Conservation (phyloP, 1,140 invertebrate species). For the Aphaenogaster ashmeadi region DNA sequence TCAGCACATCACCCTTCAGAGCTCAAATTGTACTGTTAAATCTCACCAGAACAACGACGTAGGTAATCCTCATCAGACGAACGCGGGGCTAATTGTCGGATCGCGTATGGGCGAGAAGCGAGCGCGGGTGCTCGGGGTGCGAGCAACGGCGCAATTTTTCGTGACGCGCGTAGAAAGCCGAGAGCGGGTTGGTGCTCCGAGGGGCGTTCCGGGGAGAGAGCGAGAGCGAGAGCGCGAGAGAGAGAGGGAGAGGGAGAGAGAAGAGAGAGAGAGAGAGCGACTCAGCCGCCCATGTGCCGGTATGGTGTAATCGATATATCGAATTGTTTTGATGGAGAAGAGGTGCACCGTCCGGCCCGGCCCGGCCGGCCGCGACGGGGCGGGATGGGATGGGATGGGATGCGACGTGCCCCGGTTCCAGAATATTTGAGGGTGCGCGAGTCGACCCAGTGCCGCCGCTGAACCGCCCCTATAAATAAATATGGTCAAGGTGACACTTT, state of each 20-base stretch:
- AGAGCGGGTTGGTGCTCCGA: slow-evolving; percentile 22
- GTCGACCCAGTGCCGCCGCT: slow-evolving; percentile 28
- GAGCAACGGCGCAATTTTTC: slow-evolving; percentile 61
- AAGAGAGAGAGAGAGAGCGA: neutral
- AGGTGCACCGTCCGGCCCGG: slow-evolving; percentile 57
- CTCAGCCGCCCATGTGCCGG: slow-evolving; percentile 46
- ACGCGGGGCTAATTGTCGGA: neutral
- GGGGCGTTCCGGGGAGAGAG: slow-evolving; percentile 40
- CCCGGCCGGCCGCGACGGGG: slow-evolving; percentile 45
- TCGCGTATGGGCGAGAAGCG: neutral
- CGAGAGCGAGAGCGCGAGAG: neutral
- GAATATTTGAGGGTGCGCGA: slow-evolving; percentile 58
- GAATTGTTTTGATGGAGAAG: slow-evolving; percentile 64
- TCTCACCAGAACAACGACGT: neutral
- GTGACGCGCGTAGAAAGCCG: slow-evolving; percentile 41
- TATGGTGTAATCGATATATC: slow-evolving; percentile 56
- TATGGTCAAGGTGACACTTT: slow-evolving; percentile 61
- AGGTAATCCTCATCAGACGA: slow-evolving; percentile 1
- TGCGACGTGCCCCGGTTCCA: slow-evolving; percentile 52
- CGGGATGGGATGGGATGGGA: neutral
- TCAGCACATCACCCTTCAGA: neutral
- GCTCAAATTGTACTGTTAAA: neutral
- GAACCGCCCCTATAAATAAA: slow-evolving; percentile 53
- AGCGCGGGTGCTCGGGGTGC: slow-evolving; percentile 7
- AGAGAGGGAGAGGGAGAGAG: neutral